phyloP scores from a whole-genome alignment of 2,797 vertebrate species.

The Australoheros facetus region DNA sequence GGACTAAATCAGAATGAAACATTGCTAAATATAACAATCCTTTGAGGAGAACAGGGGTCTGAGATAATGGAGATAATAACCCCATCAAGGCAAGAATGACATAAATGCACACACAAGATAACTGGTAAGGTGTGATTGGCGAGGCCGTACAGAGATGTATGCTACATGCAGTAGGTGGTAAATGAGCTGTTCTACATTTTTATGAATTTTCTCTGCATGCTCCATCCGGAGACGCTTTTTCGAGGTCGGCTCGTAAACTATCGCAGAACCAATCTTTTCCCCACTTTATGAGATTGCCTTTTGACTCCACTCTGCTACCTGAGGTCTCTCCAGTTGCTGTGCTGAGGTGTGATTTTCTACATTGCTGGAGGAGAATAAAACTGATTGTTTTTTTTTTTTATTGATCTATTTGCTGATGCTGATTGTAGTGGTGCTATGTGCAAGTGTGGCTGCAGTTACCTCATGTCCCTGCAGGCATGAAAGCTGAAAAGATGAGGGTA shows the following conservation, averaged over 20 bases:
- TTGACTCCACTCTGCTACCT: conserved; percentile 31
- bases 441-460: conserved; percentile 7
- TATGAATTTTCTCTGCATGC: conserved; percentile 30
- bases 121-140: conserved; percentile 21
- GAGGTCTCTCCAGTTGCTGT: background rate
- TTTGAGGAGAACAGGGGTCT: background rate
- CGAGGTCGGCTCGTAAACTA: conserved; percentile 40
- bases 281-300: conserved; percentile 48
- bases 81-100: conserved; percentile 25
- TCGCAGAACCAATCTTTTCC: conserved; percentile 40
- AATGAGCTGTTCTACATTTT: conserved; percentile 61
- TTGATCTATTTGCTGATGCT: conserved; percentile 30
- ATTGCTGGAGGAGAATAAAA: conserved; percentile 51
- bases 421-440: conserved; percentile 7
- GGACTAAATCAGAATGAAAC: conserved; percentile 20
- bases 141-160: background rate
- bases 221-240: background rate
- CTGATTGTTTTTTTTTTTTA: conserved; percentile 18
- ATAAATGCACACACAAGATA: background rate
- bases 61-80: conserved; percentile 37
- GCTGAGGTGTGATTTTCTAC: conserved; percentile 43
- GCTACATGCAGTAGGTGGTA: conserved; percentile 38
- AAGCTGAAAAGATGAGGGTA: background rate
- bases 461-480: background rate
- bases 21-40: conserved; percentile 25